Conservation (phyloP, 2,113 vertebrate species). For the Dicerorhinus sumatrensis region DNA sequence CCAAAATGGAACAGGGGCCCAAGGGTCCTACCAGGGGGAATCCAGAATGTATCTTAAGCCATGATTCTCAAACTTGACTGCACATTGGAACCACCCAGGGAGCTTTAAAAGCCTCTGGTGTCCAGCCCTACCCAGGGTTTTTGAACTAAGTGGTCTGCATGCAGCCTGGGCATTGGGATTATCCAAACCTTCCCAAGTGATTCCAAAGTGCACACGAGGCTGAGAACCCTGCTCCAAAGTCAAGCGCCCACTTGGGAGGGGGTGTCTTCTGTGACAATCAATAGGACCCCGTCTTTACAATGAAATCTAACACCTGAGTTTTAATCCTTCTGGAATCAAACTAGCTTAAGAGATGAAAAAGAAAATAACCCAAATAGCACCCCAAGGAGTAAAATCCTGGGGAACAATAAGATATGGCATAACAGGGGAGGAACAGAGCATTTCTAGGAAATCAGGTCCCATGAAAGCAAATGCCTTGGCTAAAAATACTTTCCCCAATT, state of each 20-base stretch:
- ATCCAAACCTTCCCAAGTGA: background rate
- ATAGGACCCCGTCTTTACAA: accelerated
- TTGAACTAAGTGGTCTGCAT: accelerated
- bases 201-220: background rate
- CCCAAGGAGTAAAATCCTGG: background rate
- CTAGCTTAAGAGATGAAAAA: background rate
- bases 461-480: background rate
- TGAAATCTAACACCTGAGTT: background rate
- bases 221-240: background rate
- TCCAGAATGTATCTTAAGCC: background rate
- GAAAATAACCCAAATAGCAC: background rate
- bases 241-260: background rate
- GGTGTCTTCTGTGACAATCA: background rate
- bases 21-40: background rate
- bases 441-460: constrained; percentile 48
- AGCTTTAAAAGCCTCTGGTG: background rate
- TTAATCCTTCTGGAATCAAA: constrained; percentile 26
- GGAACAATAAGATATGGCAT: background rate
- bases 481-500: constrained; percentile 54
- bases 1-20: background rate
- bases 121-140: accelerated
- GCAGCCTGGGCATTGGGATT: background rate
- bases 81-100: accelerated
- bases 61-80: background rate
- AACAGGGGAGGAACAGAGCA: background rate